Percentiles rank a stretch among this genome's conserved stretches.
Evolutionary conservation across 2,113 vertebrate genomes (phyloP).

Genomic region (Micromys minutus): DNA sequence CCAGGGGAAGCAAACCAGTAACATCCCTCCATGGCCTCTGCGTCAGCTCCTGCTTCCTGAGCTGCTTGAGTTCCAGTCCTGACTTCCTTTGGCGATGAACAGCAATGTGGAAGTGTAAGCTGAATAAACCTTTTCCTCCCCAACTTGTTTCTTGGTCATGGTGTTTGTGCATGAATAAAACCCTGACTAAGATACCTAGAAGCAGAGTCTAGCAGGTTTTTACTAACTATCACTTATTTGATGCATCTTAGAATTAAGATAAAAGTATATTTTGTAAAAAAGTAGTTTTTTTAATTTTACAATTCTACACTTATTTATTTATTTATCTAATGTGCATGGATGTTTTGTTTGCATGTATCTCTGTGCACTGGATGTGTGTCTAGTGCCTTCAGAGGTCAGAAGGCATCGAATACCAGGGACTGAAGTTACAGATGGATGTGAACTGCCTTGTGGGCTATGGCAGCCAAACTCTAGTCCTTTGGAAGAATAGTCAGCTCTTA

Average conservation of each 20-base stretch:
- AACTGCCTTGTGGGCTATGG: background rate
- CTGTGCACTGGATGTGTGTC: background rate
- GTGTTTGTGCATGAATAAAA: too few relatives aligned
- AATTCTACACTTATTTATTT: background rate
- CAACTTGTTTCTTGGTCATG: too few relatives aligned
- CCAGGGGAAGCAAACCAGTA: too few relatives aligned
- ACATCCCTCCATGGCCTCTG: too few relatives aligned
- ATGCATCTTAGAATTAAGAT: conserved; percentile 57
- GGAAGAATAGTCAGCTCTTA: background rate
- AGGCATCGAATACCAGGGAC: background rate
- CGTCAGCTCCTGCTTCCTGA: too few relatives aligned
- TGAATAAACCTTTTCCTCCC: too few relatives aligned
- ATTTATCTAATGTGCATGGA: background rate
- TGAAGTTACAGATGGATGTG: background rate
- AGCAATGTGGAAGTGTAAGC: too few relatives aligned
- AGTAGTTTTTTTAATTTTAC: background rate
- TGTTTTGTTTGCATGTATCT: background rate
- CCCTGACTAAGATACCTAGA: too few relatives aligned
- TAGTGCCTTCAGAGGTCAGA: background rate
- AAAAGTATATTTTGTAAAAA: conserved; percentile 28
- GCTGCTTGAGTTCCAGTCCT: too few relatives aligned
- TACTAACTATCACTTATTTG: conserved; percentile 37
- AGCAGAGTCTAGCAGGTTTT: conserved; percentile 34
- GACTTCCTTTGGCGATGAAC: too few relatives aligned
- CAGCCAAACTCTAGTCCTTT: background rate